Evolutionary conservation across 2,113 vertebrate genomes (phyloP), one percentile per base, ranked within the genome.

Genomic region (Glareola pratincola): DNA sequence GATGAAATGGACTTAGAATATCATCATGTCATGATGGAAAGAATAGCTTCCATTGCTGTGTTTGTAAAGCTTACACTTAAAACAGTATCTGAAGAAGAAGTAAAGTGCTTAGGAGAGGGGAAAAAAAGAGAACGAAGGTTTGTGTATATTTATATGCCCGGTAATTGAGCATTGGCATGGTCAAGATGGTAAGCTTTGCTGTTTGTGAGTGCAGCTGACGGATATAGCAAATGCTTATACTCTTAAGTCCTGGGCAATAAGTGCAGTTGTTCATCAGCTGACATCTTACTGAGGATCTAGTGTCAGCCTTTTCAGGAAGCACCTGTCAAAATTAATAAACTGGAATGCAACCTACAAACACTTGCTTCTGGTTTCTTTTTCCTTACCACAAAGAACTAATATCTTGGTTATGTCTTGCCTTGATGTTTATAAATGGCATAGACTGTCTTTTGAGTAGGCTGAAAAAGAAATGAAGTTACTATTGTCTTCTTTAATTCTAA

Each of bases 261-360:
- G 68, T 47, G 91, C 97, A 98, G 97, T 96, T 98, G 97, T 96
- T 97, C 75, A 32, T 96, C 96, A 97, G 95, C 96, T 98, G 96
- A 94, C 94, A 87, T 88, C 87, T 92, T 67, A 9, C 78, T 72
- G 75, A 76, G 84, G 90, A 96, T 97, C 96, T 91, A 78, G 83
- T 97, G 93, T 98, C 93, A 96, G 64, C 64, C 72, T 67, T 97
- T 95, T 95, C 87, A 95, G 88, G 96, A 96, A 94, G 96, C 97
- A 98, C 88, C 96, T 98, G 97, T 97, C 97, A 67, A 90, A 83
- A 67, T 89, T 96, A 93, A 93, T 83, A 80, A 63, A 34, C 50
- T 88, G 93, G 83, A 97, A 91, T 73, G 82, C 85, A 60, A 83
- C 88, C 87, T 72, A 93, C 29, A 64, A 95, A 92, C 98, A 97